Evolutionary conservation across 23 tunicate genomes (phyloP).

Genomic region (Styela plicata): DNA sequence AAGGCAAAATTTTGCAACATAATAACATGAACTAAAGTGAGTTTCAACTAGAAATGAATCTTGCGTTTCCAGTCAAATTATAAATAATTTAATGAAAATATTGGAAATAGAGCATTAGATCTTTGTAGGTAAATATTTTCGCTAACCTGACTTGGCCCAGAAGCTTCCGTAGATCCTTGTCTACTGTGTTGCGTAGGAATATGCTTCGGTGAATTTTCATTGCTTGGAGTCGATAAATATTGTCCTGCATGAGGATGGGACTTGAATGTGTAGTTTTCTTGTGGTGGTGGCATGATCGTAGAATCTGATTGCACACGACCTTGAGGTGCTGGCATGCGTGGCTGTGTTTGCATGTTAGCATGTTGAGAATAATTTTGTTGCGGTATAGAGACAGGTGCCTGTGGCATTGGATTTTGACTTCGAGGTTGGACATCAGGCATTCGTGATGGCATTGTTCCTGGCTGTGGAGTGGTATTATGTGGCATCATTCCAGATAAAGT

Average conservation of each 20-base stretch:
- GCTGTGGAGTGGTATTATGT: neutral
- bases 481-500: neutral
- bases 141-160: neutral
- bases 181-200: neutral
- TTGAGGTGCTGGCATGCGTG: neutral
- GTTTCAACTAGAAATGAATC: too few relatives aligned
- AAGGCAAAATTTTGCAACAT: too few relatives aligned
- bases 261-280: slow-evolving; percentile 16
- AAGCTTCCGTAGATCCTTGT: neutral
- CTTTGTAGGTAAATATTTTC: too few relatives aligned
- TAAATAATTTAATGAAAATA: too few relatives aligned
- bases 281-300: neutral
- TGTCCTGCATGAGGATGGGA: slow-evolving; percentile 27
- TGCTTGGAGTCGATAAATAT: slow-evolving; percentile 17
- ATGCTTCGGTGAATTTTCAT: slow-evolving; percentile 37
- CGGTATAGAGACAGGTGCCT: neutral
- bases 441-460: neutral
- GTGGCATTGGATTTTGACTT: neutral
- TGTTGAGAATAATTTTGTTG: slow-evolving; percentile 6
- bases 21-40: too few relatives aligned
- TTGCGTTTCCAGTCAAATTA: too few relatives aligned
- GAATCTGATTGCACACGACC: neutral
- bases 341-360: neutral
- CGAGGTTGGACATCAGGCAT: neutral
- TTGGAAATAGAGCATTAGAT: too few relatives aligned